Evolutionary conservation across 2,888 invertebrate species (phyloP).

Genomic region (Lottia scabra): DNA sequence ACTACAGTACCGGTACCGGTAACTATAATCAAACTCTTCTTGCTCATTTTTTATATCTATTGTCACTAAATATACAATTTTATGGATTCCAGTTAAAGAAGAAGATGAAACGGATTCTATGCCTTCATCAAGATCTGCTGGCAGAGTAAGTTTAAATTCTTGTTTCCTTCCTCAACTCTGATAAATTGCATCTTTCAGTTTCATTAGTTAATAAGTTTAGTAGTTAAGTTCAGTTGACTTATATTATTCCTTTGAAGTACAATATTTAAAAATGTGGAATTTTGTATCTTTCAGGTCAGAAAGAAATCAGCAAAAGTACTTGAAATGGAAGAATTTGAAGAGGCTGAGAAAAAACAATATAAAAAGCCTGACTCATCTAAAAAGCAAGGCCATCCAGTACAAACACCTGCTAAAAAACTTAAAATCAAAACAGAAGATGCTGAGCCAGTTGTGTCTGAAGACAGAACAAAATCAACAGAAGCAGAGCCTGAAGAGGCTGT

Average conservation of each 20-base stretch:
- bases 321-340: constrained; percentile 83
- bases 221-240: no score
- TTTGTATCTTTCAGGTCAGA: constrained; percentile 73
- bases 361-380: constrained; percentile 35
- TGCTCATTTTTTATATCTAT: no score
- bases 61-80: no score
- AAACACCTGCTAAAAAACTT: constrained; percentile 16
- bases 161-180: not conserved
- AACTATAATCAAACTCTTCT: no score
- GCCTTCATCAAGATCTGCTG: not conserved
- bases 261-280: no score
- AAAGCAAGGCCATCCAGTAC: constrained; percentile 11
- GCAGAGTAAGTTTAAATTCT: not conserved
- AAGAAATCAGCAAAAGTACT: constrained; percentile 95
- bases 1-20: no score
- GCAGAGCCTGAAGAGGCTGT: not conserved
- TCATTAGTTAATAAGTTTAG: no score
- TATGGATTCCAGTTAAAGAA: no score
- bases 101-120: not conserved
- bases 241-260: no score
- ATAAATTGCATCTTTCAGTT: no score
- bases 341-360: constrained; percentile 55
- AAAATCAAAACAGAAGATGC: constrained; percentile 25
- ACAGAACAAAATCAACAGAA: not conserved
- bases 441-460: constrained; percentile 8